These are phyloP conservation scores for Scaptomyza graminum DNA, from an alignment of 1,140 invertebrate species.

Conservation along the genomic window DNA sequence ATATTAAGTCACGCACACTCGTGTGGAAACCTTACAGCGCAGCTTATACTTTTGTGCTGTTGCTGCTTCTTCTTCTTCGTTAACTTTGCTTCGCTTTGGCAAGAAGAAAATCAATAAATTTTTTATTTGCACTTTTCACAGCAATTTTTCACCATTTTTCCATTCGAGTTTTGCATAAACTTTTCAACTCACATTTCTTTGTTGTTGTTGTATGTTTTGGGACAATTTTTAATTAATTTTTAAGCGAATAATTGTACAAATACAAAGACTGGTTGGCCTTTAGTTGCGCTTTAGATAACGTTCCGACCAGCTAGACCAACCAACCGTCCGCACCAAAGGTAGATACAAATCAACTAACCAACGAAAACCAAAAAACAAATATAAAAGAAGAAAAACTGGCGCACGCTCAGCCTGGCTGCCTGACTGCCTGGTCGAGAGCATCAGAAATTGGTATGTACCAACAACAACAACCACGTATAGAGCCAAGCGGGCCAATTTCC, in stretches of 20 bases:
- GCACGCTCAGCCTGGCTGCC: constrained; percentile 47
- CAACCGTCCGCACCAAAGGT: constrained; percentile 81
- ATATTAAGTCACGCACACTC: constrained; percentile 24
- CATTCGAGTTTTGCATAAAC: constrained; percentile 27
- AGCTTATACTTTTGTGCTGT: constrained; percentile 70
- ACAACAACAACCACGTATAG: constrained; percentile 11
- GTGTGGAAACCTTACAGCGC: constrained; percentile 74
- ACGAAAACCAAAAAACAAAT: constrained; percentile 11
- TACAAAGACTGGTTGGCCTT: constrained; percentile 72
- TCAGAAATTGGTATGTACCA: constrained; percentile 59
- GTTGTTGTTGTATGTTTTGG: constrained; percentile 35
- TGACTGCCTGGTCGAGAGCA: constrained; percentile 52
- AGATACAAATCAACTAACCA: constrained; percentile 76
- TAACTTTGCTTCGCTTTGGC: constrained; percentile 37
- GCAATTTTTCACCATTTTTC: constrained; percentile 47
- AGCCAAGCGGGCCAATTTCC: constrained; percentile 60
- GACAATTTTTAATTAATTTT: constrained; percentile 47
- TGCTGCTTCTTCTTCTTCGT: constrained; percentile 57
- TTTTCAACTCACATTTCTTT: constrained; percentile 35
- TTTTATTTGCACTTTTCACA: constrained; percentile 66
- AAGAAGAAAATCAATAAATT: constrained; percentile 75
- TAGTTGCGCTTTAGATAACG: constrained; percentile 56
- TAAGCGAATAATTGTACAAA: constrained; percentile 45
- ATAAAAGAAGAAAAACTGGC: constrained; percentile 55
- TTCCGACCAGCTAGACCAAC: constrained; percentile 69